Conservation (phyloP, 2,113 vertebrate species). For the Forbesichthys agassizii region DNA sequence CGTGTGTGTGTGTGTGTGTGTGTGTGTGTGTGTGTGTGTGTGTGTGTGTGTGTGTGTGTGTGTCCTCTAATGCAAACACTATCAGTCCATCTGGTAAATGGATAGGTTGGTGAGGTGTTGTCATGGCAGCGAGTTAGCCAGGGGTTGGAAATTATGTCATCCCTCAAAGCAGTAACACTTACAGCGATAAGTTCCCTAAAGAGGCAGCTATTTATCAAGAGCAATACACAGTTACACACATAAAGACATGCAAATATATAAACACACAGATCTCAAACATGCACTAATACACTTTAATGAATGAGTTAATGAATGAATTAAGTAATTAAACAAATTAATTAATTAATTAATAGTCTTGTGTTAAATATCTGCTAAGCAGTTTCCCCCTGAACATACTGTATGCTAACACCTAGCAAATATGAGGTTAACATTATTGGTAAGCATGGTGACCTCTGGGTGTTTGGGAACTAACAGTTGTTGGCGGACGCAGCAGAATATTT, state of each 20-base stretch:
- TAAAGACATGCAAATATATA: background rate
- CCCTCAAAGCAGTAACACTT: slow-evolving; percentile 96
- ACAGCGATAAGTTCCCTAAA: slow-evolving; percentile 99
- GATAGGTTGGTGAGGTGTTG: slow-evolving; percentile 92
- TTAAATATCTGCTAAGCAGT: background rate
- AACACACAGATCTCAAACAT: background rate
- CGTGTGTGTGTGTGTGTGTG: background rate
- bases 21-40: slow-evolving; percentile 2
- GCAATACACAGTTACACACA: slow-evolving; percentile 78
- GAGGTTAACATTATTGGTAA: too few species aligned
- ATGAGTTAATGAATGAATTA: background rate
- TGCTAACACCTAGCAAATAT: too few species aligned
- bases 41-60: background rate
- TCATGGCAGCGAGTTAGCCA: slow-evolving; percentile 92
- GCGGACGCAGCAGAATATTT: too few species aligned
- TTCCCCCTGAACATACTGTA: too few species aligned
- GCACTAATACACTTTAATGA: background rate
- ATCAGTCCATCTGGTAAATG: slow-evolving; percentile 99
- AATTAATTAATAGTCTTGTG: slow-evolving; percentile 35
- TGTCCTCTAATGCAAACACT: slow-evolving; percentile 90
- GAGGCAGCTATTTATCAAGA: slow-evolving; percentile 99
- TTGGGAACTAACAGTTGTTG: too few species aligned
- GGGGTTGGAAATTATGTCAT: slow-evolving; percentile 98
- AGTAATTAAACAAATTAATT: background rate
- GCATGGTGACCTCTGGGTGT: too few species aligned